Base-by-base conservation (phyloP, 1,140 invertebrate genomes). In the Colletes gigas region DNA sequence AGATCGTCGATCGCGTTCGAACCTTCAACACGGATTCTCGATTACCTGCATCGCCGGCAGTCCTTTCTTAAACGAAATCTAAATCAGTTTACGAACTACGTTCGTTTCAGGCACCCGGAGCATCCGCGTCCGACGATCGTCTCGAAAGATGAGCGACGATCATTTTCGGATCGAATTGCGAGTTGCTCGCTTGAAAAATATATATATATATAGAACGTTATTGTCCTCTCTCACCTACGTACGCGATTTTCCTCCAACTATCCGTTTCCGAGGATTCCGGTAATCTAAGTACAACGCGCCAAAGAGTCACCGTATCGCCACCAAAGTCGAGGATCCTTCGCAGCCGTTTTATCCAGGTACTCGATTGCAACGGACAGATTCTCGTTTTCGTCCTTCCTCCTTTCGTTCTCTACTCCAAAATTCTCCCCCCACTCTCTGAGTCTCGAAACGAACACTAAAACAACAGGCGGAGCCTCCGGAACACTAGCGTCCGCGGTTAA, bases 401-500 rank as follows among this genome's bases (percentile, higher is more conserved):
- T 12, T 50, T 50, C 50, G 9, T 12, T 50, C 8, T 12, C 50
- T 50, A 10, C 10, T 50, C 30, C 30, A 30, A 30, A 30, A 30
- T 50, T 12, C 10, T 63, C 62, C 44, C 60, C 52, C 55, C 66
- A 39, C 73, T 30, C 19, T 70, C 66, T 14, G 54, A 47, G 44
- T 75, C 19, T 70, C 4, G 15, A 50, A 44, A 44, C 39, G 44
- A 70, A 62, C 75, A 67, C 66, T 50, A 21, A 69, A 70, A 78
- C 52, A 75, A 84, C 69, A 78, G 91, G 91, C 91, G 91, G 91
- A 92, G 91, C 89, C 91, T 91, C 91, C 91, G 78, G 55, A 84
- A 30, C 52, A 52, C 50, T 39, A 80, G 83, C 41, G 44, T 78
- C 63, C 63, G 15, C 54, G 30, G 54, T 63, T 52, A 30, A 39